phyloP scores from a whole-genome alignment of 2,113 vertebrate species.

The Scytalopus superciliaris region DNA sequence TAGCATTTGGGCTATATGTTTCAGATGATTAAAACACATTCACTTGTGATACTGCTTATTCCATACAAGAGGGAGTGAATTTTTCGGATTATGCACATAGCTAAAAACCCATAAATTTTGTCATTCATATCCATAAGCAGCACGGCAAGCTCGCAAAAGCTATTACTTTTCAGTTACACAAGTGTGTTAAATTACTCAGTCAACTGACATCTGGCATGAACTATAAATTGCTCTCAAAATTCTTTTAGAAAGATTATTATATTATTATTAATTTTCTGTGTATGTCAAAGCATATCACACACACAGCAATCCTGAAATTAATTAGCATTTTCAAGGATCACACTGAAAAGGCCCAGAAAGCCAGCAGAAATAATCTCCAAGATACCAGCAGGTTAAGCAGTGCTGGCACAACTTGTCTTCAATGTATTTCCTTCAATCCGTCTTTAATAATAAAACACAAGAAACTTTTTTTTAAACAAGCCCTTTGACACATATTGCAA shows the following conservation, averaged over 20 bases:
- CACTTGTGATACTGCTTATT: constrained; percentile 34
- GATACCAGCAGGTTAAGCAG: constrained; percentile 4
- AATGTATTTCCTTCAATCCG: neutral
- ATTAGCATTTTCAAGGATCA: constrained; percentile 52
- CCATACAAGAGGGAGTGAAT: constrained; percentile 29
- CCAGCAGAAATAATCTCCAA: constrained; percentile 36
- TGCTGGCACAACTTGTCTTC: neutral
- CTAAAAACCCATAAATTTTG: constrained; percentile 50
- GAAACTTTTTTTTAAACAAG: neutral
- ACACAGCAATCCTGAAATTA: constrained; percentile 48
- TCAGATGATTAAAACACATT: constrained; percentile 57
- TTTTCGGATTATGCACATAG: constrained; percentile 50
- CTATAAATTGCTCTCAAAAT: constrained; percentile 52
- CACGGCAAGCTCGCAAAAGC: constrained; percentile 32
- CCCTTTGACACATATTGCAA: neutral
- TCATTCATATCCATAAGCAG: constrained; percentile 55
- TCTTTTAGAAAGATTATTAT: constrained; percentile 57
- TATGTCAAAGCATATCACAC: constrained; percentile 54
- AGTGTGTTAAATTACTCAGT: constrained; percentile 60
- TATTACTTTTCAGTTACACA: constrained; percentile 53
- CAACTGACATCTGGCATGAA: constrained; percentile 61
- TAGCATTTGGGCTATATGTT: constrained; percentile 24
- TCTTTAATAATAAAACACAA: neutral
- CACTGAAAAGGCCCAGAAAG: constrained; percentile 26
- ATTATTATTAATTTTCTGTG: constrained; percentile 61